Conservation (phyloP, 2,888 invertebrate species). For the Enchytraeus crypticus region DNA sequence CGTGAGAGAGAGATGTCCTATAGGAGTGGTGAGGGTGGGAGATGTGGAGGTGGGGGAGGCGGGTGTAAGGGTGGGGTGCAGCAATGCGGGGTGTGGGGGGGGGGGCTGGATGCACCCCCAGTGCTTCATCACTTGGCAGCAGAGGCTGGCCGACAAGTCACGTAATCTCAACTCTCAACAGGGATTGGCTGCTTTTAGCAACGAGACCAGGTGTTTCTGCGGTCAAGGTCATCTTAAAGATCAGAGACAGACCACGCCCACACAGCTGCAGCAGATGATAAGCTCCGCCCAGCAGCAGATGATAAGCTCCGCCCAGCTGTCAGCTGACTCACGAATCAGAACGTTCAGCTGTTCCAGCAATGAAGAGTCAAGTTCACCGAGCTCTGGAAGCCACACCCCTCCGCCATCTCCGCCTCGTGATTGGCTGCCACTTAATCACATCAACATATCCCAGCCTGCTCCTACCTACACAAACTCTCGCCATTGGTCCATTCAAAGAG, state of each 20-base stretch:
- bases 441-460: too few species aligned
- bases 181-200: background rate
- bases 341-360: conserved; percentile 46
- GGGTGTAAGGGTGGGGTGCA: conserved; percentile 79
- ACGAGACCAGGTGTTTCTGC: conserved; percentile 75
- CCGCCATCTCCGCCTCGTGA: background rate
- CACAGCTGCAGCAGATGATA: conserved; percentile 40
- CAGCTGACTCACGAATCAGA: conserved; percentile 33
- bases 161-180: background rate
- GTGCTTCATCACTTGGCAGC: conserved; percentile 90
- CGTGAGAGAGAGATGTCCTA: background rate
- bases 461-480: background rate
- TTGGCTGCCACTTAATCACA: too few species aligned
- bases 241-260: conserved; percentile 41
- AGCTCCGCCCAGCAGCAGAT: conserved; percentile 47
- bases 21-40: background rate
- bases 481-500: background rate
- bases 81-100: conserved; percentile 78
- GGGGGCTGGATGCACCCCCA: conserved; percentile 90
- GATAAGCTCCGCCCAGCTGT: conserved; percentile 1
- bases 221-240: conserved; percentile 69
- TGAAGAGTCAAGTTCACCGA: conserved; percentile 49
- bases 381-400: background rate
- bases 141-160: conserved; percentile 42
- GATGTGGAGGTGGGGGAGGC: conserved; percentile 37